Conservation (phyloP, 2,888 invertebrate genomes). For the Galeopsomyia nigrocyanea region DNA sequence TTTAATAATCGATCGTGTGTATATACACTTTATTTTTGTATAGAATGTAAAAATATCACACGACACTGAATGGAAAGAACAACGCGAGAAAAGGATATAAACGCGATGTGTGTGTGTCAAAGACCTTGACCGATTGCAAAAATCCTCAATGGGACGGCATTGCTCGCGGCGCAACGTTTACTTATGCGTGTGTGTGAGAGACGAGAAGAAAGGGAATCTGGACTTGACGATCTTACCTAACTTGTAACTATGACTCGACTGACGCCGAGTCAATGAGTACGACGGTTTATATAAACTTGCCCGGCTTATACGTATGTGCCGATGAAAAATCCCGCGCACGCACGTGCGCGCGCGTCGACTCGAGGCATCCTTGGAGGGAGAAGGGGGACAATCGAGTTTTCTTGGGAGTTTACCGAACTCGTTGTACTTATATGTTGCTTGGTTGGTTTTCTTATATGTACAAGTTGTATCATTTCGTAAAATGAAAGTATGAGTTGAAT, state of each 20-base stretch:
- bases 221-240: constrained; percentile 54
- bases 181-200: neutral
- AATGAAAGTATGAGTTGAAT: constrained; percentile 14
- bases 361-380: neutral
- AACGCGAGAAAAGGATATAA: neutral
- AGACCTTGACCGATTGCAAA: constrained; percentile 27
- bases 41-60: too few species aligned
- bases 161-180: neutral
- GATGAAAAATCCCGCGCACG: constrained; percentile 35
- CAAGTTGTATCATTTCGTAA: neutral
- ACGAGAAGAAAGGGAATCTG: constrained; percentile 50
- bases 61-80: neutral
- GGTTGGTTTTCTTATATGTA: neutral
- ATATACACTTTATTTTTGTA: too few species aligned
- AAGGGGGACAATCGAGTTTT: constrained; percentile 1
- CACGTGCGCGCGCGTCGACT: constrained; percentile 2
- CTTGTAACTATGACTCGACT: constrained; percentile 53
- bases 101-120: neutral
- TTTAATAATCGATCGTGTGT: too few species aligned
- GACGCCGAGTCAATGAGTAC: constrained; percentile 49
- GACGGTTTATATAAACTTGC: constrained; percentile 52
- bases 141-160: constrained; percentile 2
- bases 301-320: constrained; percentile 8
- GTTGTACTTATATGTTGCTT: neutral
- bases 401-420: neutral